Conservation (phyloP, 2,888 invertebrate genomes). For the Tanypteryx hageni region DNA sequence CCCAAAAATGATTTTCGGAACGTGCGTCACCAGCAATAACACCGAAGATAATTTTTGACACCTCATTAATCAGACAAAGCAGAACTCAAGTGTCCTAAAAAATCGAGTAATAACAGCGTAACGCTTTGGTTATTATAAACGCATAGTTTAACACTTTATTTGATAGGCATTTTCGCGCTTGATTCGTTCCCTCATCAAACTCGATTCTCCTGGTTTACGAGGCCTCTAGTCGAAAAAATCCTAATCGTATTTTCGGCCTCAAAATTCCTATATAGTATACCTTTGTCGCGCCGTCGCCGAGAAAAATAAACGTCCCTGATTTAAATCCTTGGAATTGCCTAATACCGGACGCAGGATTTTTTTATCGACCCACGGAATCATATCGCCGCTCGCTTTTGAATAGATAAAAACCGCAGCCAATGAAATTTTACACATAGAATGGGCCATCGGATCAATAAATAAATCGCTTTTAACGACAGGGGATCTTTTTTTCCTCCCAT, state of each 20-base stretch:
- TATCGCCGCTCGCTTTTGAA: neutral
- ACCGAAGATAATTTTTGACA: no score
- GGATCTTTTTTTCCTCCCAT: neutral
- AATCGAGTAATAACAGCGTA: no score
- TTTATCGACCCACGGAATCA: neutral
- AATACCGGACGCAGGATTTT: neutral
- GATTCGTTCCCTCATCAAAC: neutral
- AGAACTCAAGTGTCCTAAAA: no score
- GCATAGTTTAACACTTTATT: no score
- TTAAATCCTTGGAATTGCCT: neutral
- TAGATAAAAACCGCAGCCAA: conserved; percentile 17
- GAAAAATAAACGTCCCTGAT: neutral
- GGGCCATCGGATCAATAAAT: neutral
- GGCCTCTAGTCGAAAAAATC: no score
- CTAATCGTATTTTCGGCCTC: no score
- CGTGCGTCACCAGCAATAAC: no score
- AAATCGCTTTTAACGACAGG: conserved; percentile 19
- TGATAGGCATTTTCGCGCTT: neutral
- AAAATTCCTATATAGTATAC: neutral
- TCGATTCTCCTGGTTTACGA: neutral
- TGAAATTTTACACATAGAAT: conserved; percentile 2
- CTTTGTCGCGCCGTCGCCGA: neutral
- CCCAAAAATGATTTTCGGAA: no score
- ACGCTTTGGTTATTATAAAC: no score
- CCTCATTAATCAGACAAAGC: no score